A percentile compares a stretch with the other conserved stretches of the same genome.
Conservation (phyloP, 2,113 vertebrate species). For the Hippocampus comes region DNA sequence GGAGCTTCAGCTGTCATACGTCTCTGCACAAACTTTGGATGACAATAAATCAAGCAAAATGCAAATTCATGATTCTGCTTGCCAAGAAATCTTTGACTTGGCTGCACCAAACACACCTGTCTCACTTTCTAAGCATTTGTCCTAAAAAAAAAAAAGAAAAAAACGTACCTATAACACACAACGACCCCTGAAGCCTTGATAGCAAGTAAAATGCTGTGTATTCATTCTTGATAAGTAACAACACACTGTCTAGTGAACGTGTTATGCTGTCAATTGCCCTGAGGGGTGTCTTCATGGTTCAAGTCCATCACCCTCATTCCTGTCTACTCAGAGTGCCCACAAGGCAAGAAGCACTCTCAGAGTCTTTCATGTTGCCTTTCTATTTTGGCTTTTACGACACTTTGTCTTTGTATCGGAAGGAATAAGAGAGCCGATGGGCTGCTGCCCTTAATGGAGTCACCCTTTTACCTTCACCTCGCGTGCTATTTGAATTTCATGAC, state of each 20-base stretch:
- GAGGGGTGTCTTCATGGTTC: constrained; percentile 54
- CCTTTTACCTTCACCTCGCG: constrained; percentile 28
- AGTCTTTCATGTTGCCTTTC: constrained; percentile 47
- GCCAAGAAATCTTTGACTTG: background rate
- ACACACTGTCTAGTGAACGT: constrained; percentile 11
- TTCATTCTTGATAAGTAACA: background rate
- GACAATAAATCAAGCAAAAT: background rate
- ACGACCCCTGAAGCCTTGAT: background rate
- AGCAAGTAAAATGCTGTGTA: background rate
- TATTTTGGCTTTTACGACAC: background rate
- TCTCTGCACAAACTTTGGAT: background rate
- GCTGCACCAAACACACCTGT: background rate
- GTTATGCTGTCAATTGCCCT: constrained; percentile 47
- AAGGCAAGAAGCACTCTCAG: constrained; percentile 53
- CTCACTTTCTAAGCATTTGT: background rate
- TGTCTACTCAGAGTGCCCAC: constrained; percentile 34
- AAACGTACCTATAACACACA: background rate
- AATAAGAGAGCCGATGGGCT: constrained; percentile 50
- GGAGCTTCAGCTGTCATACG: background rate
- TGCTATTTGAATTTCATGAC: constrained; percentile 44
- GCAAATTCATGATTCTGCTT: background rate
- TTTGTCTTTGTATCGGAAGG: constrained; percentile 52
- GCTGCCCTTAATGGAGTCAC: constrained; percentile 46
- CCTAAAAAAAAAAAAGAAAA: background rate
- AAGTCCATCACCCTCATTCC: constrained; percentile 37